Base-by-base conservation (phyloP, 2,797 vertebrate genomes). In the Podargus strigoides region DNA sequence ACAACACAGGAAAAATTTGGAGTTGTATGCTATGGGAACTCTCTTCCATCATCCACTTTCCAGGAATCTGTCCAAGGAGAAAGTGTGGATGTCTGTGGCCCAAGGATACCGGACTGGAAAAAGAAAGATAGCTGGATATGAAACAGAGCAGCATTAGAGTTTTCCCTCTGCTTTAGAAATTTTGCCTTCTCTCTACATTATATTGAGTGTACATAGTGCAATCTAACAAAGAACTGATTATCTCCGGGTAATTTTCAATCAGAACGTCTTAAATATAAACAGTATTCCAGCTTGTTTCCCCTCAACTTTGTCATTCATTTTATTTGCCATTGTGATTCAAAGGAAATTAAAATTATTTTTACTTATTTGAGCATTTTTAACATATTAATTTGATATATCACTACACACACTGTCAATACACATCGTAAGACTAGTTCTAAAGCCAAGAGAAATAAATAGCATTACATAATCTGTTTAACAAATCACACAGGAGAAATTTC, bases 201-300 rank as follows among this genome's bases (percentile, higher is more conserved):
- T 10, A 9, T 14, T 5, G 2, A 2, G 3, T 0, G 0, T 15
- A 8, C 14, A 28, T 3, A 39, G 44, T 9, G n/a, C 23, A 28
- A 23, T 12, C 62, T 37, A 34, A 42, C 18, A 24, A 47, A 58
- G 22, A 32, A 27, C 34, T 53, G 18, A 41, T 26, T 4, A 22
- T 14, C 44, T 74, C 70, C 28, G 6, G 8, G 26, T 9, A 41
- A 37, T 75, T 64, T 60, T 50, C 36, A 44, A 0, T 34, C 50
- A 73, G 30, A 56, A 87, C 56, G 6, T 10, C 18, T 2, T 44
- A 23, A 87, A 64, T 10, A 73, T 10, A 24, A 73, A 39, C 9
- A 77, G 5, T 5, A 15, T 69, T 85, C 19, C 49, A 46, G 24
- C n/a, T 66, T 36, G 21, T 14, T 66, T 37, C 21, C 6, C 52